These are phyloP conservation scores for Cryptoprocta ferox DNA, from an alignment of 2,797 vertebrate genomes.

Conservation along the genomic window DNA sequence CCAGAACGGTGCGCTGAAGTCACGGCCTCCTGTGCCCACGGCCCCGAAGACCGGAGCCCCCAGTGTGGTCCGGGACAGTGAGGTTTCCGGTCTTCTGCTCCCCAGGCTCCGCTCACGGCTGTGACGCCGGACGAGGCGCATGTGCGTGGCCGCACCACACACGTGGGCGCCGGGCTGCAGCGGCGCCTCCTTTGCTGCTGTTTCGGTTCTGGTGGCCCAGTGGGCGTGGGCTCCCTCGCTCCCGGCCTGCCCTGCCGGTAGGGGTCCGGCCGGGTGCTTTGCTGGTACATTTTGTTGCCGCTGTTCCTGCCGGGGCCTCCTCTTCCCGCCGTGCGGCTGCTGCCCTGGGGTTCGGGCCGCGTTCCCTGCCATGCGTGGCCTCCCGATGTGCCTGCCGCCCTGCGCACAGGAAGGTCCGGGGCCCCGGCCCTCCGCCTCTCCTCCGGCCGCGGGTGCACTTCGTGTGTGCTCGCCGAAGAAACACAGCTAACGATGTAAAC, in stretches of 20 bases:
- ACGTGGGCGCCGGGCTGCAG: fast-evolving
- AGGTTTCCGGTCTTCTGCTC: not conserved
- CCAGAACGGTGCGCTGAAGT: not conserved
- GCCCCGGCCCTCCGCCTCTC: not conserved
- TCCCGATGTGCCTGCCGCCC: not conserved
- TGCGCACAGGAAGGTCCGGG: not conserved
- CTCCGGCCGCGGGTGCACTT: not conserved
- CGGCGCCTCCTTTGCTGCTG: fast-evolving
- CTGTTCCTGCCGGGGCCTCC: not conserved
- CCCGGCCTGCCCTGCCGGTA: not conserved
- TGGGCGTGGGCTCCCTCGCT: not conserved
- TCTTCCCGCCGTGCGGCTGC: not conserved
- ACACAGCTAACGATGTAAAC: too few relatives aligned
- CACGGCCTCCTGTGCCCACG: not conserved
- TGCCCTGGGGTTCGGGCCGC: not conserved
- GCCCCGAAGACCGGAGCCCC: not conserved
- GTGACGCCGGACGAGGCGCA: not conserved
- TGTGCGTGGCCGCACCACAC: not conserved
- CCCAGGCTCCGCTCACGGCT: not conserved
- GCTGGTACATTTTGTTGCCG: not conserved
- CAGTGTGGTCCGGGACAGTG: too few relatives aligned
- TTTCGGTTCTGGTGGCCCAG: not conserved
- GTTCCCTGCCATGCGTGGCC: not conserved
- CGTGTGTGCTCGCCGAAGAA: not conserved
- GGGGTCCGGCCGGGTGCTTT: too few relatives aligned